Base-by-base conservation (phyloP, 2,888 invertebrate genomes). In the Cynaeus angustus region DNA sequence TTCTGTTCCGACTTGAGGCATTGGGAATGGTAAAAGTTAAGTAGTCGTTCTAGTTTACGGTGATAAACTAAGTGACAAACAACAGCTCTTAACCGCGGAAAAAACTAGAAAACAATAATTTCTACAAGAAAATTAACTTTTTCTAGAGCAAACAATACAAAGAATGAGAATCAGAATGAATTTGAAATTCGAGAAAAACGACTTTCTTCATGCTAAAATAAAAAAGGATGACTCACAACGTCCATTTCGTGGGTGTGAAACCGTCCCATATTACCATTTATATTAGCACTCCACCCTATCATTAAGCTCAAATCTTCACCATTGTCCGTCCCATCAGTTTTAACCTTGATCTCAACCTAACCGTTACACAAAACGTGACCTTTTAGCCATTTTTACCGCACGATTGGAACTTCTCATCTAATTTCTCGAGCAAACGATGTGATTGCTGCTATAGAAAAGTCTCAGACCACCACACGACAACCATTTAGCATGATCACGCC, bases 381-480 rank as follows among this genome's bases (percentile, higher is more conserved):
- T 50, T 30, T 50, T 28, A 10, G 10, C 10, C 16, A 12, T 46
- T 46, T 46, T 46, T 46, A 3, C 14, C 46, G 46, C 21, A 46
- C 46, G 46, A 8, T 46, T 16, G 8, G 5, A 46, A 46, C 21
- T 13, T 33, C 10, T 41, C 41, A 13, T 13, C 41, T 41, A 41
- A 41, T 41, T 41, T 10, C 12, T 46, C 13, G 16, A 13, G 9
- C 46, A 46, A 46, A 16, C 21, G 46, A 52, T 52, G 33, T 30
- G 30, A 52, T 52, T 30, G 30, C 52, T 33, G 1, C 5, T 5
- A 30, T 52, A n/a, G 6, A 30, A 33, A 28, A 14, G 10, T 33
- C 13, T 3, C n/a, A 55, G 55, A 38, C 55, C 55, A 55, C 55
- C 55, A 55, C 55, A 55, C 55, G 55, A 33, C 38, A 16, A 13